These are phyloP conservation scores for Lasiurus cinereus DNA, from an alignment of 2,113 vertebrate species.

Conservation along the genomic window DNA sequence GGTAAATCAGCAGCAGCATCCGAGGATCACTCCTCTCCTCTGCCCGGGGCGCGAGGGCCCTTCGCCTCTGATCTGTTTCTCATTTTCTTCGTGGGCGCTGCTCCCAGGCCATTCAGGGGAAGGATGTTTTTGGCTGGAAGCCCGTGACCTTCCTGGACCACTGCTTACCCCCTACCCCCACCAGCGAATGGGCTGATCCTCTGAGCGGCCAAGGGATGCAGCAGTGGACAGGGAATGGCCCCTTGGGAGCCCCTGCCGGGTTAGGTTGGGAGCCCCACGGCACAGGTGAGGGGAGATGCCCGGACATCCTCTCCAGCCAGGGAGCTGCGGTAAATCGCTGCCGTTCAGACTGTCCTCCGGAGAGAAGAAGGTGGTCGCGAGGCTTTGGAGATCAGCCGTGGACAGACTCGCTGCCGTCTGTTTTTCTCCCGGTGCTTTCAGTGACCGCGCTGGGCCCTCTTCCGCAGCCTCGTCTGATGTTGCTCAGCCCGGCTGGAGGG, in stretches of 20 bases:
- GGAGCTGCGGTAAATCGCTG: not conserved
- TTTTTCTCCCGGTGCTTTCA: conserved; percentile 65
- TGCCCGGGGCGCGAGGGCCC: not conserved
- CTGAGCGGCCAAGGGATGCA: not conserved
- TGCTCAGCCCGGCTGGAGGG: not conserved
- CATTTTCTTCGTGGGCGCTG: conserved; percentile 69
- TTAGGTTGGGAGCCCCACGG: not conserved
- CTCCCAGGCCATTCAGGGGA: conserved; percentile 60
- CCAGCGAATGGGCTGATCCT: not conserved
- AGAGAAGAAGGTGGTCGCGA: conserved; percentile 48
- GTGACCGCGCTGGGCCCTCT: conserved; percentile 17
- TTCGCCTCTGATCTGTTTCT: conserved; percentile 68
- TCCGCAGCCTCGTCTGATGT: not conserved
- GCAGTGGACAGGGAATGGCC: not conserved
- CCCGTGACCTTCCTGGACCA: not conserved
- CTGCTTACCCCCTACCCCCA: not conserved
- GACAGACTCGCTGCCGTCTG: conserved; percentile 53
- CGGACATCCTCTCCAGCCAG: not conserved
- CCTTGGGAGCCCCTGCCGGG: not conserved
- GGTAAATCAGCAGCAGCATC: conserved; percentile 62
- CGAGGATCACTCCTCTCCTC: conserved; percentile 29
- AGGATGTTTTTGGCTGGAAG: conserved; percentile 60
- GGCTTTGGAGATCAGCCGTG: conserved; percentile 66
- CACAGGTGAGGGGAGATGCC: not conserved
- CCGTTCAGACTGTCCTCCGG: conserved; percentile 31